A percentile compares a stretch with the other conserved stretches of the same genome.
Evolutionary conservation across 1,140 invertebrate species (phyloP).

Genomic region (Lutraria rhynchaena): DNA sequence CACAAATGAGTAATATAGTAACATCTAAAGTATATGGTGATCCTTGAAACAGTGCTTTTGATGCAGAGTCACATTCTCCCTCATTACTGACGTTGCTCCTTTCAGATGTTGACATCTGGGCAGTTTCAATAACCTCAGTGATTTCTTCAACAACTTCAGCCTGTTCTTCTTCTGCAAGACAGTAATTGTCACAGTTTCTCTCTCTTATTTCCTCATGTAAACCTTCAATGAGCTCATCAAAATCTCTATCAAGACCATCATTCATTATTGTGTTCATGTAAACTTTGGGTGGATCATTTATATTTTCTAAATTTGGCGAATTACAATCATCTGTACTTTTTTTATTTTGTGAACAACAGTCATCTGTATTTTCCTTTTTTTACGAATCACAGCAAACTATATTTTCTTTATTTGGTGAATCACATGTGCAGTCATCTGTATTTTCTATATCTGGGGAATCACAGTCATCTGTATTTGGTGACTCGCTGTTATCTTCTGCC

Average conservation of each 20-base stretch:
- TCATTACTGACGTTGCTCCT: neutral
- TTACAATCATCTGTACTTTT: too few species aligned
- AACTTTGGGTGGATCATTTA: neutral
- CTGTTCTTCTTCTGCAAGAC: neutral
- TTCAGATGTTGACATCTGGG: neutral
- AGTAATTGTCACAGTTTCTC: too few species aligned
- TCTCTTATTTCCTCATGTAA: slow-evolving; percentile 29
- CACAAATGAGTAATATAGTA: slow-evolving; percentile 23
- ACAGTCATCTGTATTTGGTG: slow-evolving; percentile 3
- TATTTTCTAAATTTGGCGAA: neutral
- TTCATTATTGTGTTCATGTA: neutral
- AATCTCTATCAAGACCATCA: neutral
- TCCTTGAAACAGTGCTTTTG: slow-evolving; percentile 12
- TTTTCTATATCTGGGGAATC: neutral
- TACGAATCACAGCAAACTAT: too few species aligned
- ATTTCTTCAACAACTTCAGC: slow-evolving; percentile 19
- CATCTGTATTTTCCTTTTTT: too few species aligned
- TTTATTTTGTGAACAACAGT: too few species aligned
- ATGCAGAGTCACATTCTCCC: neutral
- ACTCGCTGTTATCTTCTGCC: neutral
- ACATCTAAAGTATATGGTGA: slow-evolving; percentile 6
- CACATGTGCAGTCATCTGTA: neutral
- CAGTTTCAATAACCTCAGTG: neutral
- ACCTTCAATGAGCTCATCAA: slow-evolving; percentile 1
- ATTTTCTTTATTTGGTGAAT: neutral